Conservation (phyloP, 2,888 invertebrate species). For the Pollenia angustigena region DNA sequence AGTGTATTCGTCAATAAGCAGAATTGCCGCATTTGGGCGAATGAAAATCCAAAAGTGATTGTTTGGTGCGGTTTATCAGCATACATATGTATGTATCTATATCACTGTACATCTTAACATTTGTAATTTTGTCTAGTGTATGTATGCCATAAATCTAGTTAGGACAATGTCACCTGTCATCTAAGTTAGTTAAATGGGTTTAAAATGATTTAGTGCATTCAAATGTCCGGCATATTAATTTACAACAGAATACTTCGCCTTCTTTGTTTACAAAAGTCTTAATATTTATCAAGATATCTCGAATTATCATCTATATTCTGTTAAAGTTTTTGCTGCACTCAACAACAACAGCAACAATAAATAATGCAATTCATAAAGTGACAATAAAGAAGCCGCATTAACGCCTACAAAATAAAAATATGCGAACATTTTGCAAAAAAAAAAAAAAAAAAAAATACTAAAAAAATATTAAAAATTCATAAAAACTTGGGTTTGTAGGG, state of each 20-base stretch:
- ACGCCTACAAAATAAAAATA: slow-evolving; percentile 56
- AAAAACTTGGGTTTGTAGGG: slow-evolving; percentile 55
- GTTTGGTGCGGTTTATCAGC: too few species aligned
- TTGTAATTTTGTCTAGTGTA: slow-evolving; percentile 1
- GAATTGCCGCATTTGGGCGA: too few species aligned
- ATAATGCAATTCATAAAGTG: slow-evolving; percentile 62
- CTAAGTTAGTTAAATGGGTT: slow-evolving; percentile 7
- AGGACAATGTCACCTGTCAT: slow-evolving; percentile 48
- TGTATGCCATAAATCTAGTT: neutral
- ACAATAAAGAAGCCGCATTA: slow-evolving; percentile 65
- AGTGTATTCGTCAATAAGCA: too few species aligned
- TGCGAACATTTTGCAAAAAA: slow-evolving; percentile 42
- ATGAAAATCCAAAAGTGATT: too few species aligned
- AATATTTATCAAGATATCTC: slow-evolving; percentile 43
- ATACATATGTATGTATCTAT: neutral
- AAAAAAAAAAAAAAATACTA: neutral
- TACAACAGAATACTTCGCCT: slow-evolving; percentile 11
- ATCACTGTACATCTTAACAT: neutral
- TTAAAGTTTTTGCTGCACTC: slow-evolving; percentile 44
- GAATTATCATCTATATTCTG: slow-evolving; percentile 60
- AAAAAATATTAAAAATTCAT: slow-evolving; percentile 68
- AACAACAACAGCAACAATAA: slow-evolving; percentile 34
- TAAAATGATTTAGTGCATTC: slow-evolving; percentile 57
- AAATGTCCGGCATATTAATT: slow-evolving; percentile 49
- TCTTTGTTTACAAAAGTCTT: slow-evolving; percentile 17